Conservation (phyloP, 2,888 invertebrate genomes). For the Stratiomys singularior region DNA sequence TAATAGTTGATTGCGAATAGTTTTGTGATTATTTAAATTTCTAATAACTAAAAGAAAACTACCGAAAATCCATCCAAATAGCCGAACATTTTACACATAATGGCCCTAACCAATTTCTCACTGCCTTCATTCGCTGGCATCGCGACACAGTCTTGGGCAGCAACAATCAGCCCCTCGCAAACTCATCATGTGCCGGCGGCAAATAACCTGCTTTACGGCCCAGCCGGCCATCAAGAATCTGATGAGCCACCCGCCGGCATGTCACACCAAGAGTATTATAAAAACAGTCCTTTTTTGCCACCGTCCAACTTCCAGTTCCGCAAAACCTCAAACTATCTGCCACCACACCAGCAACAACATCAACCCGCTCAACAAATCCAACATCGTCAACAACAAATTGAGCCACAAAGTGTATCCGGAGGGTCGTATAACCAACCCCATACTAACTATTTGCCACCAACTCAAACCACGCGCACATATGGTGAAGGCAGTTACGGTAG, state of each 20-base stretch:
- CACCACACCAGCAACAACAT: slow-evolving; percentile 58
- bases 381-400: slow-evolving; percentile 52
- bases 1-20: not conserved
- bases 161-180: slow-evolving; percentile 59
- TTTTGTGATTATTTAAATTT: not conserved
- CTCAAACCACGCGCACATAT: slow-evolving; percentile 57
- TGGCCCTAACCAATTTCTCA: slow-evolving; percentile 65
- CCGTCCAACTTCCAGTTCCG: slow-evolving; percentile 59
- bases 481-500: slow-evolving; percentile 62
- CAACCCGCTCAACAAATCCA: slow-evolving; percentile 25
- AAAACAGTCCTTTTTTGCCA: slow-evolving; percentile 64
- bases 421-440: slow-evolving; percentile 31
- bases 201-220: slow-evolving; percentile 64
- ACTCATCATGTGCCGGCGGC: slow-evolving; percentile 63
- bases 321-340: slow-evolving; percentile 62
- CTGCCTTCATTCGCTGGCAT: slow-evolving; percentile 61
- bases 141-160: slow-evolving; percentile 61
- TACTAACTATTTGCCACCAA: slow-evolving; percentile 42
- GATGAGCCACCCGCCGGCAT: slow-evolving; percentile 53
- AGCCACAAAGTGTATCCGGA: slow-evolving; percentile 35
- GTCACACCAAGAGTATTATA: slow-evolving; percentile 58
- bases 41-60: not conserved
- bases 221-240: slow-evolving; percentile 64
- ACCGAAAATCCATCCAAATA: not conserved
- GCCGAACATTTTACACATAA: slow-evolving; percentile 50